Percentiles rank a stretch among this genome's conserved stretches.
Evolutionary conservation across 2,113 vertebrate species (phyloP).

Genomic region (Sinocyclocheilus grahami): DNA sequence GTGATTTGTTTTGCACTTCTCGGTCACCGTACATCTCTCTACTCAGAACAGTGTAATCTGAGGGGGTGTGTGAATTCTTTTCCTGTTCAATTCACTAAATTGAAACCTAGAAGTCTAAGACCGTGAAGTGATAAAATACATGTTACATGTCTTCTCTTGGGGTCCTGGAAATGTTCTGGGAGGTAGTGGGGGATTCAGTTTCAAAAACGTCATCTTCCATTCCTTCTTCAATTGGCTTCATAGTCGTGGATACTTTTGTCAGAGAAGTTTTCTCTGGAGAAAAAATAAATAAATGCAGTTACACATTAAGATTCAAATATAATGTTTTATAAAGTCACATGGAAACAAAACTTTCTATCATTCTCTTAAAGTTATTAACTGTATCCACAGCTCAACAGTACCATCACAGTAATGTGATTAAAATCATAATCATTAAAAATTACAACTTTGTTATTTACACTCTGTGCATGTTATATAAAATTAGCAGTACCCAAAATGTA

Average conservation of each 20-base stretch:
- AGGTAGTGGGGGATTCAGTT: conserved; percentile 54
- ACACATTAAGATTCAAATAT: neutral
- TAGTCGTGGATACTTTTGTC: conserved; percentile 80
- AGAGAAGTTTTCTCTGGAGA: conserved; percentile 81
- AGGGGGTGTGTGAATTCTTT: neutral
- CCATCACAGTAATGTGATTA: neutral
- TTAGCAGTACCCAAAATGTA: neutral
- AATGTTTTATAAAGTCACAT: neutral
- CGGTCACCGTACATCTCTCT: too few relatives aligned
- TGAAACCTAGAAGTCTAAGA: neutral
- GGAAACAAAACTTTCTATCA: neutral
- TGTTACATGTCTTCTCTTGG: conserved; percentile 48
- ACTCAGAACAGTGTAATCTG: neutral
- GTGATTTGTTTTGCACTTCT: too few relatives aligned
- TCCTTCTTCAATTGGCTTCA: conserved; percentile 92
- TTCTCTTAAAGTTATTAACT: neutral
- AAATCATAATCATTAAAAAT: neutral
- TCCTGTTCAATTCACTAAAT: neutral
- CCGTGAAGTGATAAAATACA: neutral
- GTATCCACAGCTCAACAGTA: neutral
- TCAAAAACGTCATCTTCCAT: conserved; percentile 92
- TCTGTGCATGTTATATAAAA: conserved; percentile 3
- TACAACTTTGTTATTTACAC: neutral
- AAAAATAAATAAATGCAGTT: neutral
- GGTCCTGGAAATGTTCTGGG: conserved; percentile 55